Evolutionary conservation across 2,797 vertebrate genomes (phyloP).

Genomic region (Anas georgica): DNA sequence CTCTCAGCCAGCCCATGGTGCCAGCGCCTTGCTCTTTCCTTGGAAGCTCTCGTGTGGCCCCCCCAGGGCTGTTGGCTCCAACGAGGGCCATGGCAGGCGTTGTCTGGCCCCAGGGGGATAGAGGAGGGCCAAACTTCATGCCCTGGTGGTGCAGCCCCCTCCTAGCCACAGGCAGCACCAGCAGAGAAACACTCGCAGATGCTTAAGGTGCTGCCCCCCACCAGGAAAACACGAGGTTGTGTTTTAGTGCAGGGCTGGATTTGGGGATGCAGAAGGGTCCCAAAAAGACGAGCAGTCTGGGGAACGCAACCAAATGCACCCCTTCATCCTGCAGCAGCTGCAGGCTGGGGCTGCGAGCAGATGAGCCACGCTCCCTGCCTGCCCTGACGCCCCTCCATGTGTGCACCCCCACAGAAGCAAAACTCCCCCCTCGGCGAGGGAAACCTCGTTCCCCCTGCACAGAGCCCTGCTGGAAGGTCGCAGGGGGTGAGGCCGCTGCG

Average conservation of each 20-base stretch:
- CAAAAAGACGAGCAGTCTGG: not conserved
- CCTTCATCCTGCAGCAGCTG: not conserved
- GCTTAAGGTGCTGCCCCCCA: not conserved
- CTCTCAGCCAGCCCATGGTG: not conserved
- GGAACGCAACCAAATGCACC: not conserved
- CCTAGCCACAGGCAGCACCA: accelerated
- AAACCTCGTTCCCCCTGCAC: not conserved
- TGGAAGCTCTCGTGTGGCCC: not conserved
- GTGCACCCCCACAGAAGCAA: accelerated
- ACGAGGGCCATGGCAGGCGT: not conserved
- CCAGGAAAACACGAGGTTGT: not conserved
- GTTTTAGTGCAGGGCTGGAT: not conserved
- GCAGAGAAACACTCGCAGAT: not conserved
- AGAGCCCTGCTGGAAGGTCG: not conserved
- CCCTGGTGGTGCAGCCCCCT: not conserved
- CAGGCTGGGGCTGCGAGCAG: not conserved
- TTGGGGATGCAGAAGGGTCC: not conserved
- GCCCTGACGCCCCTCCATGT: not conserved
- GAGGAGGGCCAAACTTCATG: not conserved
- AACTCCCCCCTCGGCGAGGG: accelerated
- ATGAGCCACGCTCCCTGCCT: not conserved
- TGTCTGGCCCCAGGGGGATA: not conserved
- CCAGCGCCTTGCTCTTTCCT: not conserved
- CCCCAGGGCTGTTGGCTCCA: not conserved
- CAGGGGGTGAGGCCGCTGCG: not conserved